A percentile compares a stretch with the other conserved stretches of the same genome.
These are phyloP conservation scores for Urocitellus parryii DNA, from an alignment of 2,113 vertebrate genomes.

Conservation along the genomic window DNA sequence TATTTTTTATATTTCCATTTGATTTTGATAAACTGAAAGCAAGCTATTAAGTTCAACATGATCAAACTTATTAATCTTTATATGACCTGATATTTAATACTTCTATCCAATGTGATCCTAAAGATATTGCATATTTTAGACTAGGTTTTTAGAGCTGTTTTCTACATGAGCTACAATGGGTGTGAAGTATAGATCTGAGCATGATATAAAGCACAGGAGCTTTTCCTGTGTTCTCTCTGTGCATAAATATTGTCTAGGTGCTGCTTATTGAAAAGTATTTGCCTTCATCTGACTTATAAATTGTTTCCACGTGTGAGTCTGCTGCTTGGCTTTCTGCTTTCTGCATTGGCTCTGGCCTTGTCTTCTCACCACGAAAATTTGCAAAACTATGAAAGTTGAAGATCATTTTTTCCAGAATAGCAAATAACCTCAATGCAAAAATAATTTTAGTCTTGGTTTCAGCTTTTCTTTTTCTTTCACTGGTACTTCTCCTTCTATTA, in stretches of 20 bases:
- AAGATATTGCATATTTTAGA: neutral
- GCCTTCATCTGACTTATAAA: neutral
- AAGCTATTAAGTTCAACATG: neutral
- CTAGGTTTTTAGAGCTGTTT: neutral
- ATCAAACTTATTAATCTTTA: neutral
- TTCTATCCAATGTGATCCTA: neutral
- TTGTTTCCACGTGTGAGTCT: neutral
- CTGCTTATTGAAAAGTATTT: neutral
- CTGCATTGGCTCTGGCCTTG: neutral
- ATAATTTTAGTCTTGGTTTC: neutral
- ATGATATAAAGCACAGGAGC: neutral
- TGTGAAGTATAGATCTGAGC: neutral
- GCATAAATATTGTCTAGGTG: neutral
- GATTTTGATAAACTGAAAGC: neutral
- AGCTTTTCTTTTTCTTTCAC: neutral
- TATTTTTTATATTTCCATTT: neutral
- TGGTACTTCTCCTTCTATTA: no score
- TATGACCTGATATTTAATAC: neutral
- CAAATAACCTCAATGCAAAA: neutral
- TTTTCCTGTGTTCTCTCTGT: neutral
- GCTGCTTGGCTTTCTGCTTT: neutral
- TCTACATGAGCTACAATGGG: neutral
- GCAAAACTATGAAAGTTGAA: neutral
- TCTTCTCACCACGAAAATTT: neutral
- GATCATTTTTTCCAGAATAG: neutral